phyloP scores from a whole-genome alignment of 2,888 invertebrate genomes.

The Drosophila aldrichi region DNA sequence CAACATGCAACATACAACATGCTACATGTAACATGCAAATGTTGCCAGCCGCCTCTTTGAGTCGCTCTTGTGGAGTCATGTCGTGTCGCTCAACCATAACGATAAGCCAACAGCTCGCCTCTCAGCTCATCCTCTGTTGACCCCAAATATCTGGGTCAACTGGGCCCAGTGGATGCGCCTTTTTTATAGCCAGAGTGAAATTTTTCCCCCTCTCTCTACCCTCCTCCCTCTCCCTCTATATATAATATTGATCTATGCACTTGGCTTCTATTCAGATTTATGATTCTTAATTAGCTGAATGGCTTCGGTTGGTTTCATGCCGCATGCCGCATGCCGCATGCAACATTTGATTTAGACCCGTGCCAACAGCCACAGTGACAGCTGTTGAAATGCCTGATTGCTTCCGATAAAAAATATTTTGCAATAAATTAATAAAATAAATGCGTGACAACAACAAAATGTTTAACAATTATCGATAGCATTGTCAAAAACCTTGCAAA shows the following conservation, averaged over 20 bases:
- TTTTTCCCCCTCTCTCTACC: conserved; percentile 14
- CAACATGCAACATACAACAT: conserved; percentile 51
- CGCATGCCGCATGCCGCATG: conserved; percentile 54
- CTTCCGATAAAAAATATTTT: conserved; percentile 14
- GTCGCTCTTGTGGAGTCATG: conserved; percentile 35
- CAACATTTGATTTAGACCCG: conserved; percentile 55
- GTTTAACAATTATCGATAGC: conserved; percentile 32
- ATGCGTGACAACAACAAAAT: conserved; percentile 10
- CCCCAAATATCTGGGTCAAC: conserved; percentile 60
- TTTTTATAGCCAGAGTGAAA: conserved; percentile 41
- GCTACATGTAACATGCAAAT: conserved; percentile 68
- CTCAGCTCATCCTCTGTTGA: conserved; percentile 51
- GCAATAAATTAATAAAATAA: conserved; percentile 30
- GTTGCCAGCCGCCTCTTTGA: conserved; percentile 14
- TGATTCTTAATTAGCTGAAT: conserved; percentile 67
- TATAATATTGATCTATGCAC: conserved; percentile 29
- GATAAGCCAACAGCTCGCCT: conserved; percentile 37
- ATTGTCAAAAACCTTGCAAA: conserved; percentile 16
- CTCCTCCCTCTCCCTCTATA: background rate
- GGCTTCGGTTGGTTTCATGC: conserved; percentile 59
- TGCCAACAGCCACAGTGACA: conserved; percentile 1
- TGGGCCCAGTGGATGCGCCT: conserved; percentile 53
- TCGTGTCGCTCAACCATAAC: conserved; percentile 64
- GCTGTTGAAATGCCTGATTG: conserved; percentile 12
- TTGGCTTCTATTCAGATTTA: conserved; percentile 50